Conservation (phyloP, 2,113 vertebrate species). For the Mormoops blainvillei region DNA sequence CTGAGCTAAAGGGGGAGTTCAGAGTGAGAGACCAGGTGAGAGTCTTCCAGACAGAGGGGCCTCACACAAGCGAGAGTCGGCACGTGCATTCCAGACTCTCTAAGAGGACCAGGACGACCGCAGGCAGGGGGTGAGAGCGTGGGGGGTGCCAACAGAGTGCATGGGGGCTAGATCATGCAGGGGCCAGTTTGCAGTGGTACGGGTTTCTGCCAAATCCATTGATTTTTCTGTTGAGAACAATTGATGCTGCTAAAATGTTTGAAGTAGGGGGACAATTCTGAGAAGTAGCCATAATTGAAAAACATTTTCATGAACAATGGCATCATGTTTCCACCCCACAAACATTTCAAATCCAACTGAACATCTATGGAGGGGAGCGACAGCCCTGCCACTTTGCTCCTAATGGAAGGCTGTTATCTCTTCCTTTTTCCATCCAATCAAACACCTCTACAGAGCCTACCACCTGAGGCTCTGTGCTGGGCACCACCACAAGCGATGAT, state of each 20-base stretch:
- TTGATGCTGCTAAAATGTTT: not conserved
- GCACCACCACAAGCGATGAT: not conserved
- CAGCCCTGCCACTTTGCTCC: not conserved
- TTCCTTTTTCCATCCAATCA: not conserved
- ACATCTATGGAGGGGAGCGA: not conserved
- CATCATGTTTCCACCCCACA: not conserved
- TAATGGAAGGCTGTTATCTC: too few species aligned
- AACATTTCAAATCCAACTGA: not conserved
- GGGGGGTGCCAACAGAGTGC: fast-evolving
- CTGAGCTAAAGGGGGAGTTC: not conserved
- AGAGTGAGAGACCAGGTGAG: not conserved
- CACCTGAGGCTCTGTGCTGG: not conserved
- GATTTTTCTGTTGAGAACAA: not conserved
- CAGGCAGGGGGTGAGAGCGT: not conserved
- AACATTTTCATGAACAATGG: not conserved
- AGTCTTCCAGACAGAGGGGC: not conserved
- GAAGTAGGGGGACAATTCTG: not conserved
- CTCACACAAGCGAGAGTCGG: not conserved
- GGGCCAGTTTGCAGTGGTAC: not conserved
- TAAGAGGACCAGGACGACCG: not conserved
- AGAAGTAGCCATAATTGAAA: not conserved
- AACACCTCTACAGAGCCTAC: not conserved
- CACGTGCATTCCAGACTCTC: not conserved
- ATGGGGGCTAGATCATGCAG: too few species aligned
- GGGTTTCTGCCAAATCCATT: not conserved